Evolutionary conservation across 1,140 invertebrate species (phyloP), one percentile per base, ranked within the genome.

Genomic region (Drosophila varians): DNA sequence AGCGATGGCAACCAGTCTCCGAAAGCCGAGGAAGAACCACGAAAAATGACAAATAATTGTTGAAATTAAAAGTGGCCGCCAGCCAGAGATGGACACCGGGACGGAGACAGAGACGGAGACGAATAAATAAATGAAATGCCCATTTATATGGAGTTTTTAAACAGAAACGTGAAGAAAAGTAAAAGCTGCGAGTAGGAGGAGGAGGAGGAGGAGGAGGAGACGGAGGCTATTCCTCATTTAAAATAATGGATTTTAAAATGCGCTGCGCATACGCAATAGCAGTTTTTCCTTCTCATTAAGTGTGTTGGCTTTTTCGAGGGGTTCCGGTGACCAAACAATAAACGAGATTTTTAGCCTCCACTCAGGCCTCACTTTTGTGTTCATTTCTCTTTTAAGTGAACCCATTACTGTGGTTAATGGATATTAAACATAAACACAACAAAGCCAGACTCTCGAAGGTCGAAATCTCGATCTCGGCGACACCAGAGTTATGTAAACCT

Each of bases 391-490:
- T 56, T 56, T 40, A 57, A 43, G 45, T 58, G 64, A 68, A 72
- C 75, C 78, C 80, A 84, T 84, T 84, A 84, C 66, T 79, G 70
- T 77, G 71, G 65, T 86, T 86, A 84, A 84, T 86, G 80, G 75
- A 76, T 79, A 84, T 79, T 72, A 86, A 84, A 79, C 71, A 86
- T 56, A 79, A 84, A 73, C 53, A 75, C 71, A 72, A 56, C 73
- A 78, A 71, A 55, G 28, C 14, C 5, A 23, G 21, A 5, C 28
- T 36, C 34, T 2, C 16, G n/a, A 18, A 18, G 18, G 16, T 8
- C 9, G 4, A 1, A 0, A 7, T 23, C n/a, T 11, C 12, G n/a
- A 26, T 40, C 21, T 14, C 16, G 14, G 45, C 25, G n/a, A 46
- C 60, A 71, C 40, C 18, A 16, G 34, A 36, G 31, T 72, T 71